phyloP scores from a whole-genome alignment of 2,888 invertebrate species.

The Acanthosepion esculentum region DNA sequence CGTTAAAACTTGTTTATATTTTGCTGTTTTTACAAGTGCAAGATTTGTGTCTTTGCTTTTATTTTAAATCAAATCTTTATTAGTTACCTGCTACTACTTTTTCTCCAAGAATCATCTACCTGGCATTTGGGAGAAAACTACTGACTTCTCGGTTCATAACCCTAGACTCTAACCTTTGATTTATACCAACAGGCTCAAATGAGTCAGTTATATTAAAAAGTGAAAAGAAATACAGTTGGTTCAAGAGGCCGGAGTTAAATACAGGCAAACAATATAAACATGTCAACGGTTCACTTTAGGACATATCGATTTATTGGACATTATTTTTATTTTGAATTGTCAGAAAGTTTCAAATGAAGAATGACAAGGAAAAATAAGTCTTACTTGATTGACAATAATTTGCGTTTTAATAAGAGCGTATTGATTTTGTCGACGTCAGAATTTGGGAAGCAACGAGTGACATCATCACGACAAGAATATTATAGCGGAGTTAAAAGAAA shows the following conservation, averaged over 20 bases:
- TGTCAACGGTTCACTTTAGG: not conserved
- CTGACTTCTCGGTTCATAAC: not conserved
- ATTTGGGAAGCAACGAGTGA: not conserved
- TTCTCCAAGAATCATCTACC: too few relatives aligned
- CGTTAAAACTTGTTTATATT: too few relatives aligned
- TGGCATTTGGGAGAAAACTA: not conserved
- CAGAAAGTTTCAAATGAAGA: not conserved
- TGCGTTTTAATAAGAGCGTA: not conserved
- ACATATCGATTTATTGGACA: not conserved
- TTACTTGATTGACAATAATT: not conserved
- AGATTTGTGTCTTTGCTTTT: too few relatives aligned
- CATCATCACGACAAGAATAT: not conserved
- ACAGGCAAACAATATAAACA: not conserved
- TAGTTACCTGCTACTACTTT: too few relatives aligned
- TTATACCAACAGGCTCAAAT: not conserved
- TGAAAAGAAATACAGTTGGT: not conserved
- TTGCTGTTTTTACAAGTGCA: too few relatives aligned
- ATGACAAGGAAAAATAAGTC: not conserved
- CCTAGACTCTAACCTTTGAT: not conserved
- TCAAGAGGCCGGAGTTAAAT: not conserved
- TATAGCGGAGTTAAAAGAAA: not conserved
- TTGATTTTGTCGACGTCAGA: not conserved
- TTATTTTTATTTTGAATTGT: not conserved
- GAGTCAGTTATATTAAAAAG: not conserved
- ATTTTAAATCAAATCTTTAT: too few relatives aligned